Evolutionary conservation across 2,797 vertebrate species (phyloP).

Genomic region (Esox masquinongy): DNA sequence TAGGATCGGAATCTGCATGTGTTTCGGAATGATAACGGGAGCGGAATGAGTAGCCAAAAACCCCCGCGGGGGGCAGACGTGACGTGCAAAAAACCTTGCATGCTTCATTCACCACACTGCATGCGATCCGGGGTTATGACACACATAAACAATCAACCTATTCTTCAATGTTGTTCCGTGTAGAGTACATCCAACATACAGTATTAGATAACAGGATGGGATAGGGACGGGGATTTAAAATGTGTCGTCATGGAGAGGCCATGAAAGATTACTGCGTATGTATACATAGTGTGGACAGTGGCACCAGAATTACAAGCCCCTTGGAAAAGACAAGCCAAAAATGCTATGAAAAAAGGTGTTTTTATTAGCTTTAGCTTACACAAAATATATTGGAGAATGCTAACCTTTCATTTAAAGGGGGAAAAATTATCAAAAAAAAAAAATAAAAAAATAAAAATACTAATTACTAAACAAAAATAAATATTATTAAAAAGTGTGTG

Average conservation of each 20-base stretch:
- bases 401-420: too few relatives aligned
- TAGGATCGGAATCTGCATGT: not conserved
- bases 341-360: too few relatives aligned
- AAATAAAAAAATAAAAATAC: too few relatives aligned
- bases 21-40: not conserved
- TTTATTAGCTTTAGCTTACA: too few relatives aligned
- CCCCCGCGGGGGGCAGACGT: not conserved
- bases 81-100: not conserved
- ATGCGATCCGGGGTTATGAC: not conserved
- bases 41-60: not conserved
- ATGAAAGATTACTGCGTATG: not conserved
- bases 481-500: too few relatives aligned
- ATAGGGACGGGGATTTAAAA: not conserved
- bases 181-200: not conserved
- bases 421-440: too few relatives aligned
- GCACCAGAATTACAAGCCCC: too few relatives aligned
- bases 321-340: too few relatives aligned
- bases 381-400: too few relatives aligned
- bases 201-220: not conserved
- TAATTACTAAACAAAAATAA: too few relatives aligned
- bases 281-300: not conserved
- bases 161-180: not conserved
- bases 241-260: not conserved
- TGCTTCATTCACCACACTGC: not conserved
- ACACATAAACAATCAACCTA: not conserved